phyloP scores from a whole-genome alignment of 2,888 invertebrate genomes.

The Flexamia atlantica region DNA sequence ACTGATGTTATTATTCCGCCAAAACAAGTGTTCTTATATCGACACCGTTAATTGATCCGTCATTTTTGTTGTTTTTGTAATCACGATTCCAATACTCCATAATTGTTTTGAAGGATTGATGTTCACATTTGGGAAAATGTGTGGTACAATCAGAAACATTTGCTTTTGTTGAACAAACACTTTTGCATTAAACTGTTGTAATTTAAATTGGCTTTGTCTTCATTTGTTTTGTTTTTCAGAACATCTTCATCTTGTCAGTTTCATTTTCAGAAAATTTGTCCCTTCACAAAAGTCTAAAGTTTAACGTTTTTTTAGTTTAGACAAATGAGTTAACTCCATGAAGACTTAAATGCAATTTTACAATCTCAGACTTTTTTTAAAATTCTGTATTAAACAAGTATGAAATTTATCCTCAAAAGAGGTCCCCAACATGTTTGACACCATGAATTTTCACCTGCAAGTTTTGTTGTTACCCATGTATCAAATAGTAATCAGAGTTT shows the following conservation, averaged over 20 bases:
- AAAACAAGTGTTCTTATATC: conserved; percentile 32
- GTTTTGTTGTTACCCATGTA: too few relatives aligned
- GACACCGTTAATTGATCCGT: conserved; percentile 22
- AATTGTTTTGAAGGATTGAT: conserved; percentile 33
- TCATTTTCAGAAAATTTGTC: too few relatives aligned
- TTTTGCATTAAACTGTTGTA: background rate
- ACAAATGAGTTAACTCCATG: too few relatives aligned
- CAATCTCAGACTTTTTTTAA: too few relatives aligned
- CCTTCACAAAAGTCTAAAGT: too few relatives aligned
- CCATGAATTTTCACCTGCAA: too few relatives aligned
- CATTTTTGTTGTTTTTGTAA: conserved; percentile 18
- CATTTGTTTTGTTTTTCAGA: conserved; percentile 7
- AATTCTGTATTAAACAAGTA: too few relatives aligned
- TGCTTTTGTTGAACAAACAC: conserved; percentile 22
- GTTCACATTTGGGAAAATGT: conserved; percentile 34
- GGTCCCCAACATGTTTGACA: too few relatives aligned
- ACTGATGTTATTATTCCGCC: conserved; percentile 8
- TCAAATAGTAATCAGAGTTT: too few relatives aligned
- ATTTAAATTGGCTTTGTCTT: conserved; percentile 1
- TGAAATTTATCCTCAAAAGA: too few relatives aligned
- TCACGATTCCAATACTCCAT: conserved; percentile 18
- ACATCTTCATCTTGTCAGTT: background rate
- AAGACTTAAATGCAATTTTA: too few relatives aligned
- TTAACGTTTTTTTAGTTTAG: too few relatives aligned
- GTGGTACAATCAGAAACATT: conserved; percentile 1